These are phyloP conservation scores for Ctenomys sociabilis DNA, from an alignment of 2,113 vertebrate genomes.

Conservation along the genomic window DNA sequence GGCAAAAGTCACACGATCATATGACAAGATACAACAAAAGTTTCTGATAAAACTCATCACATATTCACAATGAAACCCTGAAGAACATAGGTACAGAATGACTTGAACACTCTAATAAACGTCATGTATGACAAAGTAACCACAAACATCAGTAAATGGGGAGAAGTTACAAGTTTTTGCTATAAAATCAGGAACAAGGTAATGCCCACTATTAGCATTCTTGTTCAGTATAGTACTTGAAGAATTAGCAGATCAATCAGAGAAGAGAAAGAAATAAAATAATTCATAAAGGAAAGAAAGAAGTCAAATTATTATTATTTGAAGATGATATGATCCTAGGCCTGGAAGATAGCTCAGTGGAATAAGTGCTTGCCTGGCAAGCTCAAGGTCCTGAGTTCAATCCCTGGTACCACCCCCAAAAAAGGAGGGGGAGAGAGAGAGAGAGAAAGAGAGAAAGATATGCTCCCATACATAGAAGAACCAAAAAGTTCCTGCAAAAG, in stretches of 20 bases:
- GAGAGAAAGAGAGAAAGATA: neutral
- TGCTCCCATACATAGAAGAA: neutral
- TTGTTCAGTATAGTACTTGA: neutral
- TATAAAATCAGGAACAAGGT: neutral
- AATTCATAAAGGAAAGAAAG: neutral
- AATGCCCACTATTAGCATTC: neutral
- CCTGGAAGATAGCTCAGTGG: no score
- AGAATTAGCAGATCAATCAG: neutral
- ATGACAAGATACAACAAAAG: neutral
- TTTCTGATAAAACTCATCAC: neutral
- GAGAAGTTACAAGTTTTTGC: neutral
- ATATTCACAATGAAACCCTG: neutral
- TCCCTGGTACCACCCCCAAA: no score
- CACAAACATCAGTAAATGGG: neutral
- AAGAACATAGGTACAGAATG: neutral
- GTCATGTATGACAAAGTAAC: neutral
- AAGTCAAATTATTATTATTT: neutral
- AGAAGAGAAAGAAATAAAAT: neutral
- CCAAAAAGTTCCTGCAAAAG: neutral
- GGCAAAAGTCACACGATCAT: neutral
- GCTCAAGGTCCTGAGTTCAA: no score
- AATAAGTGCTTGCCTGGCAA: no score
- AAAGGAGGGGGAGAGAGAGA: no score
- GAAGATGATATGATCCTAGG: neutral
- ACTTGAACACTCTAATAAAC: neutral